Conservation (phyloP, 2,113 vertebrate species). For the Pristiophorus japonicus region DNA sequence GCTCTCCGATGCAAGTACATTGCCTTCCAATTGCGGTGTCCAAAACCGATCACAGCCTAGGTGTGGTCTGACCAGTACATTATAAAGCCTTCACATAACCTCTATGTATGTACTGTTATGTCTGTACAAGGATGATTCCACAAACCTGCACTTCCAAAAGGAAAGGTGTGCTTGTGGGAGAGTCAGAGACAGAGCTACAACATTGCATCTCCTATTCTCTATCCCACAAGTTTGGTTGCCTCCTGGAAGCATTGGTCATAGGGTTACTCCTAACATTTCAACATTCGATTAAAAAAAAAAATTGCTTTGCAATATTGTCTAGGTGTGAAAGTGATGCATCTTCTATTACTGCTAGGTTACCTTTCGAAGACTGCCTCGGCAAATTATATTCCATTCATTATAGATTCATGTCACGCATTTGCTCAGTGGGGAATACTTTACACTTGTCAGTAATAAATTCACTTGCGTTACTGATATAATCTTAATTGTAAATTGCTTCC, state of each 20-base stretch:
- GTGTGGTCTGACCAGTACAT: too few relatives aligned
- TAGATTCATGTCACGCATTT: background rate
- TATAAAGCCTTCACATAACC: too few relatives aligned
- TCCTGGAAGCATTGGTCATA: background rate
- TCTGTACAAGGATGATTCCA: too few relatives aligned
- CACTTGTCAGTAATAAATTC: background rate
- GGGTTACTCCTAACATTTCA: background rate
- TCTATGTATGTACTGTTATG: too few relatives aligned
- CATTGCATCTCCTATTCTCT: background rate
- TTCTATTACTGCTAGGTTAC: background rate
- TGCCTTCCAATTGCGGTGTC: too few relatives aligned
- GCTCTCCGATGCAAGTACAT: too few relatives aligned
- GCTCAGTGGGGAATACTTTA: background rate
- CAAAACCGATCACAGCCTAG: too few relatives aligned
- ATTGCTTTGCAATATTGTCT: background rate
- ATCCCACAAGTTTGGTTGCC: background rate
- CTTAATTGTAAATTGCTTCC: background rate
- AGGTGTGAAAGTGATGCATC: background rate
- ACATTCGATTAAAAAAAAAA: background rate
- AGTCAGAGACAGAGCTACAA: too few relatives aligned
- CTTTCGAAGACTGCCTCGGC: background rate
- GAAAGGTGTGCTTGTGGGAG: too few relatives aligned
- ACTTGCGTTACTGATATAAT: background rate
- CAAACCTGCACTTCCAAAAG: too few relatives aligned
- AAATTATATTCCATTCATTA: slow-evolving; percentile 11